A percentile compares a stretch with the other conserved stretches of the same genome.
Evolutionary conservation across 1,140 invertebrate genomes (phyloP).

Genomic region (Trichoplusia ni): DNA sequence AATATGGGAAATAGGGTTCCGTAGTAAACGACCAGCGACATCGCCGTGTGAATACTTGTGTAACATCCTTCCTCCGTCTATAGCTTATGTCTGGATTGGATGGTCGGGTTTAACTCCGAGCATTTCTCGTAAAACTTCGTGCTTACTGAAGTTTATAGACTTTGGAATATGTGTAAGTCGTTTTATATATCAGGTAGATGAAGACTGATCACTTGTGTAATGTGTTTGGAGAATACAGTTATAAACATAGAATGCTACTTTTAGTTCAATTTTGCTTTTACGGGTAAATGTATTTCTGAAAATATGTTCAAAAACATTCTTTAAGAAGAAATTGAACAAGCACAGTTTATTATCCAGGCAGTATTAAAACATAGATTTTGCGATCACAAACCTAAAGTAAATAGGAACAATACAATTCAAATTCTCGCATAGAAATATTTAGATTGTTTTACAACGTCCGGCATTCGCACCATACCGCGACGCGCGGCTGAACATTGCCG

Average conservation of each 20-base stretch:
- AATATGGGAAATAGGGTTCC: constrained; percentile 27
- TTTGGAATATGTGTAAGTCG: not conserved
- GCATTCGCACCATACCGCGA: constrained; percentile 11
- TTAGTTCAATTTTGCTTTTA: no score
- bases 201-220: no score
- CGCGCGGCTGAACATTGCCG: constrained; percentile 24
- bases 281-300: no score
- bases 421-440: constrained; percentile 5
- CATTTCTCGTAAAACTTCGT: not conserved
- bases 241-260: no score
- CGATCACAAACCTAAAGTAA: not conserved
- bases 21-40: constrained; percentile 19
- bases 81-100: constrained; percentile 3
- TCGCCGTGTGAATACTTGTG: not conserved
- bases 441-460: constrained; percentile 1
- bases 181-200: no score
- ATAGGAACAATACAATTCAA: not conserved
- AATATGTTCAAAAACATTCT: no score
- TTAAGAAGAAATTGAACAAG: no score
- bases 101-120: not conserved
- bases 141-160: not conserved
- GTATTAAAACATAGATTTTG: not conserved
- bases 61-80: constrained; percentile 8
- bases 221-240: no score
- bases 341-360: no score